Base-by-base conservation (phyloP, 2,888 invertebrate species). In the Cryptosula pallasiana region DNA sequence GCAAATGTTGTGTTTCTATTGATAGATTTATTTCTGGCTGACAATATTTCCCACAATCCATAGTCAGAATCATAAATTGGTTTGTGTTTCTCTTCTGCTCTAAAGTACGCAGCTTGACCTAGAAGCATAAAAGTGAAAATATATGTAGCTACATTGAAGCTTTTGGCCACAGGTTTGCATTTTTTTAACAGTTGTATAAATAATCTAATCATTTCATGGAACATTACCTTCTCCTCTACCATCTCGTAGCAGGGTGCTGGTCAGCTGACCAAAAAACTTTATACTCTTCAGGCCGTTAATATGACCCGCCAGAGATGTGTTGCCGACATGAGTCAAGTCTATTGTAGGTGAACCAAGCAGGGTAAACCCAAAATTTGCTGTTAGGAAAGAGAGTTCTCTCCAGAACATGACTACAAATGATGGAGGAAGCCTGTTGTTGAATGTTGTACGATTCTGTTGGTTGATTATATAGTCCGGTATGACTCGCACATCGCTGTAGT, bases 381-480 rank as follows among this genome's bases (percentile, higher is more conserved):
- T 63, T 16, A 63, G 63, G n/a, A 63, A 63, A 32, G 25, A 63
- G 25, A 63, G 63, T 27, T 63, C 63, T 34, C 63, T 63, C 63
- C 63, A 63, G 32, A 63, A 63, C 63, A 63, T 27, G 5, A 32
- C 9, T 2, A 63, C 63, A 32, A 34, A 27, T 9, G 16, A 16
- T 32, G 63, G 32, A 16, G 63, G 63, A 3, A 63, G 29, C 9
- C 63, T 27, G n/a, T 63, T 16, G 32, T 34, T 20, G 32, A 13
- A 29, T 29, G 63, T 25, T 32, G 29, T 27, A 32, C 9, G 9
- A 13, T 32, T 63, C 34, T 63, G 63, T n/a, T 63, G 3, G 32
- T 63, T 63, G 32, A 63, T 63, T 32, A 63, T 63, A 32, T 63
- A 63, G 63, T 63, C 63, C 13, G 63, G 13, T 32, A 63, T 63